A percentile compares a stretch with the other conserved stretches of the same genome.
These are phyloP conservation scores for Bradynema listronoti DNA, from an alignment of 1,140 invertebrate species.

Conservation along the genomic window DNA sequence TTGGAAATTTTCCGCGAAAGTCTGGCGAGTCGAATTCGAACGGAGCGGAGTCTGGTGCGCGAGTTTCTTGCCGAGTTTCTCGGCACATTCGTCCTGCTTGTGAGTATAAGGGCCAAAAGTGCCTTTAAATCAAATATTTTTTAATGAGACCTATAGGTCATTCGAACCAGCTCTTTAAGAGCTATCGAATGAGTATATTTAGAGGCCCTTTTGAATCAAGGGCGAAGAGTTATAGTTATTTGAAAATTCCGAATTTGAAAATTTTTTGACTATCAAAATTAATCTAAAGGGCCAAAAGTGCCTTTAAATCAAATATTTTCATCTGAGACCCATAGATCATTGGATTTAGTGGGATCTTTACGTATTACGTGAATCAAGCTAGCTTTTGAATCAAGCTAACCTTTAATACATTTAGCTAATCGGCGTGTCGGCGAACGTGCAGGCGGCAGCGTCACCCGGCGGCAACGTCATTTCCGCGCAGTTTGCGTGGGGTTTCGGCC, in stretches of 20 bases:
- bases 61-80: slow-evolving; percentile 62
- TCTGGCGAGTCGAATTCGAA: slow-evolving; percentile 28
- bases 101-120: slow-evolving; percentile 59
- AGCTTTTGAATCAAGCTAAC: no score
- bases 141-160: neutral
- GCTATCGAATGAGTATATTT: no score
- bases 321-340: no score
- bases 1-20: slow-evolving; percentile 34
- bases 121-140: slow-evolving; percentile 15
- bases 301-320: no score
- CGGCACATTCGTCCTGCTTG: slow-evolving; percentile 62
- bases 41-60: slow-evolving; percentile 33
- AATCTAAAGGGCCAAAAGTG: no score
- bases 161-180: no score
- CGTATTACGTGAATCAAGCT: no score
- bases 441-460: slow-evolving; percentile 13
- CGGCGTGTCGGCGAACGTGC: slow-evolving; percentile 52
- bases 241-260: no score
- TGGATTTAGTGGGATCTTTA: no score
- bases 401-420: slow-evolving; percentile 52
- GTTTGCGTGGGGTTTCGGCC: slow-evolving; percentile 41
- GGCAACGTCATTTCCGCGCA: slow-evolving; percentile 15
- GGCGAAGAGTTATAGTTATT: no score
- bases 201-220: no score
- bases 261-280: no score